Conservation (phyloP, 1,140 invertebrate genomes). For the Drosophila quadrilineata region DNA sequence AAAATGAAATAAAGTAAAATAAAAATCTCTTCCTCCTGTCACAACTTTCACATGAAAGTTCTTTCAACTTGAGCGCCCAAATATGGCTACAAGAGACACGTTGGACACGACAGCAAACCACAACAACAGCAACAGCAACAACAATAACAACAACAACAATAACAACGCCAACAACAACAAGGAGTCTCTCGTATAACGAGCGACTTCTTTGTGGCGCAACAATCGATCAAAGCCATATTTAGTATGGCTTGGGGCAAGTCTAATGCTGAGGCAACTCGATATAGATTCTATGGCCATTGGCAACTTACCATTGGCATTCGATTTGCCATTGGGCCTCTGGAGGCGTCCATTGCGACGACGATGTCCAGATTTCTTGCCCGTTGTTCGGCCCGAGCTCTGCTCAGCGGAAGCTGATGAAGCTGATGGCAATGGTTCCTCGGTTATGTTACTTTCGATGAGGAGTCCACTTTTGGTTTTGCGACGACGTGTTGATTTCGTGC, state of each 20-base stretch:
- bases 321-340: conserved; percentile 47
- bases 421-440: conserved; percentile 33
- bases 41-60: conserved; percentile 80
- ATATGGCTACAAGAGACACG: conserved; percentile 67
- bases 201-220: conserved; percentile 25
- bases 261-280: conserved; percentile 9
- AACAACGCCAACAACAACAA: conserved; percentile 33
- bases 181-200: conserved; percentile 40
- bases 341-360: conserved; percentile 67
- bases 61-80: conserved; percentile 77
- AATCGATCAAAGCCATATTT: conserved; percentile 74
- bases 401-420: conserved; percentile 13
- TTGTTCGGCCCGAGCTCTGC: conserved; percentile 31
- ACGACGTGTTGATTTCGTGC: conserved; percentile 26
- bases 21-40: conserved; percentile 74
- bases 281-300: conserved; percentile 18
- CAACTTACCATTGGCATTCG: conserved; percentile 60
- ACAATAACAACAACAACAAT: neutral
- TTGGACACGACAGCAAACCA: conserved; percentile 34
- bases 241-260: conserved; percentile 44
- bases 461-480: conserved; percentile 76
- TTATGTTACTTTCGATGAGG: conserved; percentile 70
- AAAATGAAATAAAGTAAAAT: conserved; percentile 23
- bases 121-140: neutral
- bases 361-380: conserved; percentile 47